These are phyloP conservation scores for Fragum fragum DNA, from an alignment of 2,888 invertebrate species.

Conservation along the genomic window DNA sequence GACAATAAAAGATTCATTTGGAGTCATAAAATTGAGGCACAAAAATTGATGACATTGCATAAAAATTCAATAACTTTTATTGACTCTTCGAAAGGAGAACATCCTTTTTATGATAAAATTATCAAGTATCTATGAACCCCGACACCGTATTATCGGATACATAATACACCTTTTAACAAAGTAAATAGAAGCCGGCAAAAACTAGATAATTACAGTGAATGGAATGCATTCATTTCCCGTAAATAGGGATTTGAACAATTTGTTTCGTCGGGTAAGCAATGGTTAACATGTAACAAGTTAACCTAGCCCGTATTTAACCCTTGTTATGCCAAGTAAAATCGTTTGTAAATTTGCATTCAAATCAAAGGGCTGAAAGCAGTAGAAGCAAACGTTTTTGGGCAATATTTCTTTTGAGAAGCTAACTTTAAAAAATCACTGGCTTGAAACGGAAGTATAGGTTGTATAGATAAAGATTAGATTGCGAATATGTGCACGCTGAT, in stretches of 20 bases:
- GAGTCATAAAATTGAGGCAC: neutral
- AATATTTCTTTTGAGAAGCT: too few species aligned
- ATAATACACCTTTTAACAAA: constrained; percentile 22
- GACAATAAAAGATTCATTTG: neutral
- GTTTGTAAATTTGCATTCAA: too few species aligned
- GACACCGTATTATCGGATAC: neutral
- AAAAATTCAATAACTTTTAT: neutral
- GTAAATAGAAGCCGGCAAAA: neutral
- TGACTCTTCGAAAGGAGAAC: neutral
- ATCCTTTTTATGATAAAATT: constrained; percentile 6
- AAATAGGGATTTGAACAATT: constrained; percentile 25
- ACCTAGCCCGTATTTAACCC: too few species aligned
- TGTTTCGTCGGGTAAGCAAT: neutral
- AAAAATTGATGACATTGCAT: neutral
- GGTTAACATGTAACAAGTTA: neutral
- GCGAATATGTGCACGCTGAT: too few species aligned
- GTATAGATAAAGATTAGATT: too few species aligned
- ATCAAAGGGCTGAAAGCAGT: too few species aligned
- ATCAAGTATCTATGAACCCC: neutral
- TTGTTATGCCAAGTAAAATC: too few species aligned
- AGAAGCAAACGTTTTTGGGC: too few species aligned
- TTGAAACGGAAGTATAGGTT: too few species aligned
- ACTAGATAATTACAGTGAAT: constrained; percentile 5
- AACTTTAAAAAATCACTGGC: too few species aligned
- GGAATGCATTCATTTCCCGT: constrained; percentile 17